phyloP scores from a whole-genome alignment of 2,797 vertebrate genomes.

The Chloroceryle amazona region DNA sequence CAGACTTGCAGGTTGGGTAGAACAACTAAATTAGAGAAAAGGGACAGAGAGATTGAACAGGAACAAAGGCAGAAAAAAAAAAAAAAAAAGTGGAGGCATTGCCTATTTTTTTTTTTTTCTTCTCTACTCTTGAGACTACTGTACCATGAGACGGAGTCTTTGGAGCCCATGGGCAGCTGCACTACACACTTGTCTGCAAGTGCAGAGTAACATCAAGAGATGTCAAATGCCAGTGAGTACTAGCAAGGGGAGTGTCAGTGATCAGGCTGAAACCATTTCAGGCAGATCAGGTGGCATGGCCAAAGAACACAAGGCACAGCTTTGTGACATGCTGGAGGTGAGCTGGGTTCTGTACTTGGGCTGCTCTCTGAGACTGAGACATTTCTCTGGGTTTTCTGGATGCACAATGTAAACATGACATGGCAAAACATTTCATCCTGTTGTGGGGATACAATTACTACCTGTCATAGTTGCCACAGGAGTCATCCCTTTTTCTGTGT shows the following conservation, averaged over 20 bases:
- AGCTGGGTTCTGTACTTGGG: accelerated
- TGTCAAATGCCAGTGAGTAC: background rate
- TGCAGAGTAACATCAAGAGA: background rate
- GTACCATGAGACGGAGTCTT: background rate
- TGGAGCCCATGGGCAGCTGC: background rate
- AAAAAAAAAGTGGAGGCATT: no score
- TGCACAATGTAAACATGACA: accelerated
- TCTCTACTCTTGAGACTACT: background rate
- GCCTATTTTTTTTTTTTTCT: no score
- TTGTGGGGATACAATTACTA: background rate
- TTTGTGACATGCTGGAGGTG: background rate
- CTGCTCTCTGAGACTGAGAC: background rate
- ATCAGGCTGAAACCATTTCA: background rate
- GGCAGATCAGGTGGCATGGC: background rate
- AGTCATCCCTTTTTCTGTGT: background rate
- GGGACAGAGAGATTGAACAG: background rate
- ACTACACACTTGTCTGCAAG: background rate
- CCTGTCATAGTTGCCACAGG: background rate
- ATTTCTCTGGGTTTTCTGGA: background rate
- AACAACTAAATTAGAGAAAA: background rate
- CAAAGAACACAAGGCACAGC: background rate
- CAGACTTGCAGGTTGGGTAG: background rate
- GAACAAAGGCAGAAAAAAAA: background rate
- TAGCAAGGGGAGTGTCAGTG: background rate
- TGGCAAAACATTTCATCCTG: background rate